These are phyloP conservation scores for Drosophila atroscutellata DNA, from an alignment of 2,888 invertebrate species.

Conservation along the genomic window DNA sequence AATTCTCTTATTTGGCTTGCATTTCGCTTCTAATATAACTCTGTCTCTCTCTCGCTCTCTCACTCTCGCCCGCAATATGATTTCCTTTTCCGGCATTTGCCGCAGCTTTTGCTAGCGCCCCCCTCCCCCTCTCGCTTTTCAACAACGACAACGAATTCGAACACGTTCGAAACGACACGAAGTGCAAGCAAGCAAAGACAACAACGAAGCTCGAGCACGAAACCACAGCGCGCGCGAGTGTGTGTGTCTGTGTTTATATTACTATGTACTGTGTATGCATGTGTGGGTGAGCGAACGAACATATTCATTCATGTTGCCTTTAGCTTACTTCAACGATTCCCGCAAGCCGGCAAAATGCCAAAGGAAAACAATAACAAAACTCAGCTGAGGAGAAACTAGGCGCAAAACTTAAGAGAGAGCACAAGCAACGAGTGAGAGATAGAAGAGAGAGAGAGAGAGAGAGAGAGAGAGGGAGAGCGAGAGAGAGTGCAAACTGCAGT, in stretches of 20 bases:
- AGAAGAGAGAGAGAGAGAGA: slow-evolving; percentile 22
- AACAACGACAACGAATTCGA: slow-evolving; percentile 37
- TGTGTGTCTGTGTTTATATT: slow-evolving; percentile 13
- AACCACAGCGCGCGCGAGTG: slow-evolving; percentile 24
- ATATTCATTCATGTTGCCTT: slow-evolving; percentile 64
- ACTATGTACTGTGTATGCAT: slow-evolving; percentile 7
- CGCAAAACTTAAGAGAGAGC: slow-evolving; percentile 46
- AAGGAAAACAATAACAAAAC: slow-evolving; percentile 79
- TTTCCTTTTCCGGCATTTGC: slow-evolving; percentile 66
- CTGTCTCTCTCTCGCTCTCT: slow-evolving; percentile 24
- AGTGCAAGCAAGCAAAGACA: slow-evolving; percentile 42
- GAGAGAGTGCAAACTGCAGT: slow-evolving; percentile 49
- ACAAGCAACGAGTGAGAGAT: neutral
- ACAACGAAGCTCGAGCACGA: slow-evolving; percentile 46
- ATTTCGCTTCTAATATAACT: slow-evolving; percentile 48
- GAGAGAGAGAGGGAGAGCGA: slow-evolving; percentile 8
- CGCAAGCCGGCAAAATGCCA: slow-evolving; percentile 69
- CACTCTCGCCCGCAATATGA: slow-evolving; percentile 38
- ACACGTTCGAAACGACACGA: slow-evolving; percentile 75
- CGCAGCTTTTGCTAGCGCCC: slow-evolving; percentile 11
- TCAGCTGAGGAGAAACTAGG: slow-evolving; percentile 70
- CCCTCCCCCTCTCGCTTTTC: neutral
- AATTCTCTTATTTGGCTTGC: slow-evolving; percentile 56
- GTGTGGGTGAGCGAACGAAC: slow-evolving; percentile 38
- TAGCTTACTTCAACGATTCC: slow-evolving; percentile 43